These are phyloP conservation scores for Madoqua kirkii DNA, from an alignment of 2,113 vertebrate species.

Conservation along the genomic window DNA sequence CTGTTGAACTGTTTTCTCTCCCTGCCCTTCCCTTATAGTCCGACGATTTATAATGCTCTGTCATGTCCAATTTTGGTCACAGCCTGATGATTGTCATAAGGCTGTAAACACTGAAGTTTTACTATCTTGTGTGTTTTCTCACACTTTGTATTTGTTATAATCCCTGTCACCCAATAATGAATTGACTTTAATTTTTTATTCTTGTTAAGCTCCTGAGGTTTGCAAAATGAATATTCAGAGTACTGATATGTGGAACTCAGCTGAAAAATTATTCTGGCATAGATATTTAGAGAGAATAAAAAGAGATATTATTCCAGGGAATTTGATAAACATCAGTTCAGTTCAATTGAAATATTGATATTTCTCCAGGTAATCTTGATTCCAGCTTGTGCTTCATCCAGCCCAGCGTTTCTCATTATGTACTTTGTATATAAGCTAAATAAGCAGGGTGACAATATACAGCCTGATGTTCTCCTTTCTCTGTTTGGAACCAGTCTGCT, in stretches of 20 bases:
- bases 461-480: not conserved
- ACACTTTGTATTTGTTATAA: conserved; percentile 13
- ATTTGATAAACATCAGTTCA: not conserved
- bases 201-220: conserved; percentile 33
- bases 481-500: not conserved
- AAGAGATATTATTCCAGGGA: not conserved
- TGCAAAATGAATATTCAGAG: conserved; percentile 31
- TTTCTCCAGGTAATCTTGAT: not conserved
- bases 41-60: not conserved
- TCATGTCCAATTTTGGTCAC: not conserved
- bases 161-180: not conserved
- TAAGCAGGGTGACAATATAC: not conserved
- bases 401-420: not conserved
- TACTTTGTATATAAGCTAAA: not conserved
- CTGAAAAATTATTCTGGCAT: conserved; percentile 27
- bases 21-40: not conserved
- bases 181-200: not conserved
- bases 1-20: not conserved
- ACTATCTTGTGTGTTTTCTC: not conserved
- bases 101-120: conserved; percentile 3
- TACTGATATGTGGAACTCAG: not conserved
- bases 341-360: not conserved
- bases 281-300: not conserved
- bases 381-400: not conserved
- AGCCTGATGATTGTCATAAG: conserved; percentile 21